A percentile compares a stretch with the other conserved stretches of the same genome.
Evolutionary conservation across 2,888 invertebrate species (phyloP).

Genomic region (Lamproptera curius): DNA sequence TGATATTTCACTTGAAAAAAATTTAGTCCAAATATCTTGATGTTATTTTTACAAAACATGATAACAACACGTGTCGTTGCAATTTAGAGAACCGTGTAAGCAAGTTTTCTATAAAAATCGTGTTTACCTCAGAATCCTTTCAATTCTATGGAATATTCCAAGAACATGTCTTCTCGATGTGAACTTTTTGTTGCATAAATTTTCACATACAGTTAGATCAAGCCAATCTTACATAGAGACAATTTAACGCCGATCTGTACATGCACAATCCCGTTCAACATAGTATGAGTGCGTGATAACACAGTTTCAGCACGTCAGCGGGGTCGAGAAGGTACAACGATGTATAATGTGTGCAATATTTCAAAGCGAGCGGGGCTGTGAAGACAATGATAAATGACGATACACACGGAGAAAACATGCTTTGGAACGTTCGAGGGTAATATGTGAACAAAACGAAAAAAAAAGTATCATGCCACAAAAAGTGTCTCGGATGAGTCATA

Average conservation of each 20-base stretch:
- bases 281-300: conserved; percentile 36
- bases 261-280: conserved; percentile 27
- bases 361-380: conserved; percentile 50
- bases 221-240: conserved; percentile 25
- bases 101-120: neutral
- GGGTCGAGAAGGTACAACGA: neutral
- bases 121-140: conserved; percentile 15
- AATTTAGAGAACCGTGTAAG: conserved; percentile 1
- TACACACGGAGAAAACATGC: conserved; percentile 64
- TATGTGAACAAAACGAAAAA: conserved; percentile 22
- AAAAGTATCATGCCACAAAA: conserved; percentile 46
- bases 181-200: conserved; percentile 19
- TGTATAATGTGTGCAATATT: conserved; percentile 29
- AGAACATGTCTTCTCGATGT: conserved; percentile 52
- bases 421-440: conserved; percentile 36
- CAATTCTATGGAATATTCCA: conserved; percentile 22
- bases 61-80: neutral
- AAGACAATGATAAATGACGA: conserved; percentile 35
- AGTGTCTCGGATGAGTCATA: conserved; percentile 24
- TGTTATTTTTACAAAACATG: too few species aligned
- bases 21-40: too few species aligned
- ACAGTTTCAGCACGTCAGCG: conserved; percentile 32
- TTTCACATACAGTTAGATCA: conserved; percentile 25
- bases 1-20: too few species aligned
- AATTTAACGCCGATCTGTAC: conserved; percentile 15